Percentiles rank a stretch among this genome's conserved stretches.
Conservation (phyloP, 2,888 invertebrate species). For the Schrankia costaestrigalis region DNA sequence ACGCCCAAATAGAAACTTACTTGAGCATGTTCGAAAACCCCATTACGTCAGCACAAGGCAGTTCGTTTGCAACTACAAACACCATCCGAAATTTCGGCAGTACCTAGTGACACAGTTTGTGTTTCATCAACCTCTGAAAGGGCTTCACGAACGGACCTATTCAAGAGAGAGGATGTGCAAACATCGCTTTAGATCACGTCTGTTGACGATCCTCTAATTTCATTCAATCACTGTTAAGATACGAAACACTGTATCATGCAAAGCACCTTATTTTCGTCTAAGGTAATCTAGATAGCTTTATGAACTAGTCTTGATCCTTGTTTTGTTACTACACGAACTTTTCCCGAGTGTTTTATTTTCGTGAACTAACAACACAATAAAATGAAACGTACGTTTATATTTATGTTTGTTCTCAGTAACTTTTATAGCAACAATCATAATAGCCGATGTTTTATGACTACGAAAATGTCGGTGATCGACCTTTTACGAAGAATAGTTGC, state of each 20-base stretch:
- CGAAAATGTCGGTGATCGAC: slow-evolving; percentile 24
- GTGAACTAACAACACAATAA: slow-evolving; percentile 9
- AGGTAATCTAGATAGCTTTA: slow-evolving; percentile 5
- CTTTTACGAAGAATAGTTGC: slow-evolving; percentile 24
- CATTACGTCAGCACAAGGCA: slow-evolving; percentile 53
- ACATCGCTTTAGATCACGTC: slow-evolving; percentile 54
- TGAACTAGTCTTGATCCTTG: slow-evolving; percentile 4
- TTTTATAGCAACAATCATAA: slow-evolving; percentile 20
- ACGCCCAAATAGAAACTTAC: slow-evolving; percentile 22
- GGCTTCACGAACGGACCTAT: slow-evolving; percentile 44
- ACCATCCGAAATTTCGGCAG: slow-evolving; percentile 62
- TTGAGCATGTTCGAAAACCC: slow-evolving; percentile 45
- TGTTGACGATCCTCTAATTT: slow-evolving; percentile 60
- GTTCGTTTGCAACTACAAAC: slow-evolving; percentile 63
- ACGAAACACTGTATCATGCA: slow-evolving; percentile 19
- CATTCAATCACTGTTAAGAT: slow-evolving; percentile 59
- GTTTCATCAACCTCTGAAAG: slow-evolving; percentile 72
- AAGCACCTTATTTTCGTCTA: slow-evolving; percentile 15
- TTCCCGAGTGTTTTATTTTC: slow-evolving; percentile 4
- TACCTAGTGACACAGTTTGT: slow-evolving; percentile 72
- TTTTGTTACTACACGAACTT: slow-evolving; percentile 6
- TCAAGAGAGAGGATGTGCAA: slow-evolving; percentile 55
- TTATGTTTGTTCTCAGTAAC: slow-evolving; percentile 16
- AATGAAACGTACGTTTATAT: slow-evolving; percentile 13
- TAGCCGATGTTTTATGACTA: slow-evolving; percentile 14